Evolutionary conservation across 35 echinoderm and acorn worm species (phyloP).

Genomic region (Apostichopus parvimensis): DNA sequence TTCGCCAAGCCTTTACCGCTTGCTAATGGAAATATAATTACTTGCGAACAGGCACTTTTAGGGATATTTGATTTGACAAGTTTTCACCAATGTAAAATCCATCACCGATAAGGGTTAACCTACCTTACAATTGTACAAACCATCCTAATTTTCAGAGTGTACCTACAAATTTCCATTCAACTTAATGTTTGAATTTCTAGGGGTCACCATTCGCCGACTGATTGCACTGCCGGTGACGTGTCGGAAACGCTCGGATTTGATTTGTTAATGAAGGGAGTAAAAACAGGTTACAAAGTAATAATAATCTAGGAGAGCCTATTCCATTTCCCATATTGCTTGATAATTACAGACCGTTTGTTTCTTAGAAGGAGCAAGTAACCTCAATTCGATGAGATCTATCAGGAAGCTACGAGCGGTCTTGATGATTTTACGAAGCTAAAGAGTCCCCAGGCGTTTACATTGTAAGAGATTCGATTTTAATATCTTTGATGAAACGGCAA

Average conservation of each 20-base stretch:
- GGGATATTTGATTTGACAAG: background rate
- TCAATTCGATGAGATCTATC: background rate
- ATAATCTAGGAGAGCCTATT: background rate
- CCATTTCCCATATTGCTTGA: background rate
- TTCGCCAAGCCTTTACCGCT: background rate
- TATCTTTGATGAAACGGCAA: slow-evolving; percentile 12
- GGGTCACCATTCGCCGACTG: background rate
- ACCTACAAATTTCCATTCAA: too few relatives aligned
- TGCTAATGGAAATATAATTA: background rate
- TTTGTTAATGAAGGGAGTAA: slow-evolving; percentile 1
- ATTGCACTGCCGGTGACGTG: background rate
- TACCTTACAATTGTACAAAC: too few relatives aligned
- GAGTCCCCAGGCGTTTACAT: slow-evolving; percentile 6
- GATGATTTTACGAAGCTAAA: background rate
- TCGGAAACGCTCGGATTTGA: background rate
- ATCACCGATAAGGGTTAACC: background rate
- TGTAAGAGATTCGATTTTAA: slow-evolving; percentile 23
- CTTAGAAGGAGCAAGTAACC: background rate
- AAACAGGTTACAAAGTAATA: slow-evolving; percentile 17
- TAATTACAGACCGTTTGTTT: background rate
- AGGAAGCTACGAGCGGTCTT: background rate
- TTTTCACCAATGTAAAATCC: background rate
- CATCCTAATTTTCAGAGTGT: too few relatives aligned
- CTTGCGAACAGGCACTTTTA: background rate
- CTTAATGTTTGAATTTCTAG: too few relatives aligned